A percentile compares a stretch with the other conserved stretches of the same genome.
phyloP scores from a whole-genome alignment of 2,797 vertebrate genomes.

The Erithacus rubecula region DNA sequence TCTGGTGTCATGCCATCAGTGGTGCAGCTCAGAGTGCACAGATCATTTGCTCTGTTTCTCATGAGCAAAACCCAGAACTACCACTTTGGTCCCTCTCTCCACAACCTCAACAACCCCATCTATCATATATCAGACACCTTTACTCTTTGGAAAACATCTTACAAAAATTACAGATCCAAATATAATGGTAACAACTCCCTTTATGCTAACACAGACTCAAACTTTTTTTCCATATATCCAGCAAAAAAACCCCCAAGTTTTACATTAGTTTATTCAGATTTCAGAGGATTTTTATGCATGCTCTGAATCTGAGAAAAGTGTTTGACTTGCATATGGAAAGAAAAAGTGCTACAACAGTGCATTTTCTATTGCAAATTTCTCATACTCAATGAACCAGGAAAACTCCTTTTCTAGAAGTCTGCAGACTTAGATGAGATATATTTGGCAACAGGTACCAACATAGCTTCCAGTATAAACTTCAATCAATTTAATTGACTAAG shows the following conservation, averaged over 20 bases:
- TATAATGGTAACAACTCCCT: background rate
- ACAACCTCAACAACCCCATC: background rate
- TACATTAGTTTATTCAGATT: background rate
- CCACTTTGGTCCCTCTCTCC: background rate
- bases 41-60: background rate
- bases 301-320: background rate
- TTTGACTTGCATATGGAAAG: background rate
- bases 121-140: background rate
- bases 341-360: background rate
- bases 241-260: background rate
- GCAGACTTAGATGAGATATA: background rate
- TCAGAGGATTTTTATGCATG: background rate
- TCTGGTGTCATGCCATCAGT: background rate
- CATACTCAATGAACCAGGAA: background rate
- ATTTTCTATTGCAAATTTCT: conserved; percentile 12
- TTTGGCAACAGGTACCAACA: background rate
- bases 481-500: background rate
- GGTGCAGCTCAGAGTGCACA: background rate
- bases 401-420: background rate
- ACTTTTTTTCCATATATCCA: background rate
- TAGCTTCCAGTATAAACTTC: background rate
- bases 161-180: background rate
- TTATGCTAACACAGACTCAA: background rate
- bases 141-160: background rate
- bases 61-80: background rate